These are phyloP conservation scores for Aix galericulata DNA, from an alignment of 2,113 vertebrate genomes.

Conservation along the genomic window DNA sequence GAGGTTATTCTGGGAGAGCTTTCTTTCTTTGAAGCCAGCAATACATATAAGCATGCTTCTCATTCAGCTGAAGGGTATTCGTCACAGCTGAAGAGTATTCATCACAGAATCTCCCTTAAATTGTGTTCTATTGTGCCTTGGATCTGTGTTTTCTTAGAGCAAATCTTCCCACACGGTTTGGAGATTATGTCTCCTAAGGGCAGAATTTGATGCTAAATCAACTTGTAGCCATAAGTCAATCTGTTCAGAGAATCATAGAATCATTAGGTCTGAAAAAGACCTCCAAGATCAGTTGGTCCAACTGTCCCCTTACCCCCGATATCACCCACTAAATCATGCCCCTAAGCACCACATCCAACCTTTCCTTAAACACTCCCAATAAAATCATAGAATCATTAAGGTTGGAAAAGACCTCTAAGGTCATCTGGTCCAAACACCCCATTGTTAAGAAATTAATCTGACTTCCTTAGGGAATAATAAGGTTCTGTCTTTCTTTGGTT, in stretches of 20 bases:
- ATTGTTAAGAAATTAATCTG: neutral
- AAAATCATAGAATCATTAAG: too few species aligned
- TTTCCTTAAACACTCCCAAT: too few species aligned
- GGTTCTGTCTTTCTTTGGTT: neutral
- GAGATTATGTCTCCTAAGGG: neutral
- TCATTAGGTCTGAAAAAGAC: too few species aligned
- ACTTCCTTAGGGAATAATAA: neutral
- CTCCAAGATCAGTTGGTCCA: too few species aligned
- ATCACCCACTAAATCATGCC: too few species aligned
- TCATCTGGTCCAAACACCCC: too few species aligned
- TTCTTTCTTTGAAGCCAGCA: neutral
- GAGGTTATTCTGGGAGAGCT: neutral
- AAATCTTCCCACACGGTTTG: neutral
- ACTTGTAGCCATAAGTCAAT: neutral
- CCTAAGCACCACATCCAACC: too few species aligned
- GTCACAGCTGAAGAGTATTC: neutral
- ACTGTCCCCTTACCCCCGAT: too few species aligned
- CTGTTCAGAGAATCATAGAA: too few species aligned
- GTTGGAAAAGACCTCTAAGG: too few species aligned
- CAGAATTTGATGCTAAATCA: neutral
- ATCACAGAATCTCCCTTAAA: neutral
- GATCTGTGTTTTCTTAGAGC: neutral
- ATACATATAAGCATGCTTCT: neutral
- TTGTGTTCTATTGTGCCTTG: neutral
- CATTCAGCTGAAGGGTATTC: neutral